Percentiles rank a stretch among this genome's conserved stretches.
Evolutionary conservation across 2,888 invertebrate species (phyloP).

Genomic region (Crepidodera aurea): DNA sequence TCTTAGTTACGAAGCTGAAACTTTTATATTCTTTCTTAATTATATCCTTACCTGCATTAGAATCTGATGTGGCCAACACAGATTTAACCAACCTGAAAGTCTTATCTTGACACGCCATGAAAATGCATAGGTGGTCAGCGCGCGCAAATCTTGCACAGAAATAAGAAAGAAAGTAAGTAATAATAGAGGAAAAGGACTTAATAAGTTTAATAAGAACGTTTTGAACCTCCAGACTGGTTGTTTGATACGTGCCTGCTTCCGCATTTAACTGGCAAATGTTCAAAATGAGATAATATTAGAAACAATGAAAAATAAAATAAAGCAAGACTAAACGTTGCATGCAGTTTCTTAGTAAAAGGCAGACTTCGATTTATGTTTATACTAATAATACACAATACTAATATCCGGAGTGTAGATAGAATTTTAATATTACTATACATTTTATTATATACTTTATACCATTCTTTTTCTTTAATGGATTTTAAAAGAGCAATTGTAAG

Average conservation of each 20-base stretch:
- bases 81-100: slow-evolving; percentile 1
- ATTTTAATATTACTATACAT: too few relatives aligned
- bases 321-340: neutral
- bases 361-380: neutral
- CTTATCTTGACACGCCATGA: neutral
- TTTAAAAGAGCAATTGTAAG: too few relatives aligned
- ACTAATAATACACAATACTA: neutral
- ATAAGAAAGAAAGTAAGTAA: neutral
- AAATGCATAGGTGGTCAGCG: neutral
- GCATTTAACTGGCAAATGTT: slow-evolving; percentile 21
- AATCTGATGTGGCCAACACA: neutral
- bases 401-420: too few relatives aligned
- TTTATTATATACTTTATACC: too few relatives aligned
- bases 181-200: slow-evolving; percentile 11
- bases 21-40: neutral
- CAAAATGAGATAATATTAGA: slow-evolving; percentile 19
- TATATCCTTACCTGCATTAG: neutral
- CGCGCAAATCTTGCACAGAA: neutral
- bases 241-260: slow-evolving; percentile 5
- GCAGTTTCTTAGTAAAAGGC: neutral
- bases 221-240: neutral
- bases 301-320: slow-evolving; percentile 6
- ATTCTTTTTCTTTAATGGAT: too few relatives aligned
- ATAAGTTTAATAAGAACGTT: slow-evolving; percentile 15
- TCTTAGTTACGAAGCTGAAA: neutral